phyloP scores from a whole-genome alignment of 2,113 vertebrate species.

The Neopipo cinnamomea region DNA sequence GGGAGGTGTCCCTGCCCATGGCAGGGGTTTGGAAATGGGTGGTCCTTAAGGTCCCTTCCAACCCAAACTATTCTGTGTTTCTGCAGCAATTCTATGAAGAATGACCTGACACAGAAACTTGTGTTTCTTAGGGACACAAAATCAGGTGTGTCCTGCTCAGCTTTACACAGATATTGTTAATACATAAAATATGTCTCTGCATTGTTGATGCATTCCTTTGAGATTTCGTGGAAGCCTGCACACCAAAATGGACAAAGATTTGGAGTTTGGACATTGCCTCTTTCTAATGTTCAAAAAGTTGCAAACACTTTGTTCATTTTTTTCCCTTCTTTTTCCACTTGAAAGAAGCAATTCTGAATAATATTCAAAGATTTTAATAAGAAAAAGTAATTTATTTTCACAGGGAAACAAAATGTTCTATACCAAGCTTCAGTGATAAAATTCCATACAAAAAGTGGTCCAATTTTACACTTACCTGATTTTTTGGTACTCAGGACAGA shows the following conservation, averaged over 20 bases:
- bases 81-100: background rate
- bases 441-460: background rate
- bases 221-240: background rate
- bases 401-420: background rate
- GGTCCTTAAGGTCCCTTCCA: background rate
- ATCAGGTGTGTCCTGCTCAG: too few relatives aligned
- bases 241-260: background rate
- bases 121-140: background rate
- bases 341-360: background rate
- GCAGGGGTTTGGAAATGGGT: background rate
- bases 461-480: background rate
- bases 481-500: background rate
- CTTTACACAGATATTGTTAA: background rate
- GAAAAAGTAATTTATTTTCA: background rate
- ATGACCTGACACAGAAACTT: background rate
- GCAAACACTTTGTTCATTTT: background rate
- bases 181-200: background rate
- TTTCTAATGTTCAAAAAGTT: background rate
- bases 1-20: background rate
- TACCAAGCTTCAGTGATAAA: background rate
- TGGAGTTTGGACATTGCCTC: background rate
- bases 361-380: background rate
- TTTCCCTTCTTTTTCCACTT: background rate
- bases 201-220: background rate
- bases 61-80: background rate